These are phyloP conservation scores for Sakesphorus luctuosus DNA, from an alignment of 2,113 vertebrate species.

Conservation along the genomic window DNA sequence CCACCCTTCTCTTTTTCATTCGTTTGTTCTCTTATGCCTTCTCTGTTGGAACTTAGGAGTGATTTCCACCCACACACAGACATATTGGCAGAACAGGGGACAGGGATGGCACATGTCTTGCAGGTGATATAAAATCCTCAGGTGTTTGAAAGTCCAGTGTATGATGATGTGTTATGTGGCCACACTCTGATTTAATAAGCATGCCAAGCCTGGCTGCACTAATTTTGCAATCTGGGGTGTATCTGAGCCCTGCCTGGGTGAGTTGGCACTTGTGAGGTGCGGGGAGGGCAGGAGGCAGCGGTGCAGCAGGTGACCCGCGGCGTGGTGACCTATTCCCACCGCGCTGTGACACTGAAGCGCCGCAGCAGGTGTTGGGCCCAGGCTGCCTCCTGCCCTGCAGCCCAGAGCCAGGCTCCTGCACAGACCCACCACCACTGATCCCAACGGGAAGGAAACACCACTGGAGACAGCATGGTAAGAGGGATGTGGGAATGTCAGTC, in stretches of 20 bases:
- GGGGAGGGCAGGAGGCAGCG: background rate
- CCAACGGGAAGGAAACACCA: background rate
- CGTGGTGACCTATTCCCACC: background rate
- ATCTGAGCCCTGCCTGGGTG: background rate
- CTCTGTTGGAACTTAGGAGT: background rate
- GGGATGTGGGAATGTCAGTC: background rate
- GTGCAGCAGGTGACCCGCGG: background rate
- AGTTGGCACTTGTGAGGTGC: background rate
- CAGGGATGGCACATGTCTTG: no score
- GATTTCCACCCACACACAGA: background rate
- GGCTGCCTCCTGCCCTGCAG: background rate
- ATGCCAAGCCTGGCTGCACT: accelerated
- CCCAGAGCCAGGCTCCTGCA: constrained; percentile 11
- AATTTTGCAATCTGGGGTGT: background rate
- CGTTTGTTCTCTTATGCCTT: background rate
- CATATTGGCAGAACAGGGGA: background rate
- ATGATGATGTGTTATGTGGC: accelerated
- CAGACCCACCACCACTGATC: background rate
- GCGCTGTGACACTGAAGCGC: constrained; percentile 59
- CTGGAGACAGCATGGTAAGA: constrained; percentile 63
- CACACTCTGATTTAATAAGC: accelerated
- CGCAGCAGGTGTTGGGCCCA: constrained; percentile 52
- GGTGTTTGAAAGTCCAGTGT: background rate
- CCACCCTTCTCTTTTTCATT: background rate
- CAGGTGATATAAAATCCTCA: background rate